Evolutionary conservation across 2,113 vertebrate genomes (phyloP).

Genomic region (Phoenicopterus ruber): DNA sequence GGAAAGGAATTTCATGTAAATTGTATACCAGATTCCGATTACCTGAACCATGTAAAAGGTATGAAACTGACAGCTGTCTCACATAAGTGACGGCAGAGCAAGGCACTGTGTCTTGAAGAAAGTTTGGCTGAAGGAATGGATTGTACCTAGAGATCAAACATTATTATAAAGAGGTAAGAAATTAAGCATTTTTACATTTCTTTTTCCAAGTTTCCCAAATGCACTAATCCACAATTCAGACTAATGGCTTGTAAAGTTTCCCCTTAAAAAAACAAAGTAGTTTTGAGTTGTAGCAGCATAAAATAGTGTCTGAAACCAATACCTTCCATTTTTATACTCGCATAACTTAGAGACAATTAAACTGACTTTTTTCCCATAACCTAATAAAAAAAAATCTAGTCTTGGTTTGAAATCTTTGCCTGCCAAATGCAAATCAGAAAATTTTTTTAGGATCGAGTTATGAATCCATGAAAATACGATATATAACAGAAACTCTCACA

Average conservation of each 20-base stretch:
- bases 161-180: not conserved
- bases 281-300: conserved; percentile 22
- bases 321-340: conserved; percentile 27
- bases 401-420: not conserved
- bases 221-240: not conserved
- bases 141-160: not conserved
- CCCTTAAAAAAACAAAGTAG: not conserved
- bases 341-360: conserved; percentile 43
- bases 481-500: conserved; percentile 33
- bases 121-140: not conserved
- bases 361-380: not conserved
- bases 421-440: conserved; percentile 12
- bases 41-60: not conserved
- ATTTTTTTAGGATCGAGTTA: conserved; percentile 43
- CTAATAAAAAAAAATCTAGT: conserved; percentile 20
- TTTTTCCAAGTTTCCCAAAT: conserved; percentile 6
- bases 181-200: not conserved
- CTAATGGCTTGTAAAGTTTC: conserved; percentile 27
- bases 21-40: not conserved
- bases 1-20: not conserved
- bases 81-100: not conserved
- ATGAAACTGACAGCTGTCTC: not conserved
- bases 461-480: conserved; percentile 40
- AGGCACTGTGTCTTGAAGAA: not conserved
- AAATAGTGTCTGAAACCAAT: conserved; percentile 22